Evolutionary conservation across 2,797 vertebrate genomes (phyloP).

Genomic region (Dallia pectoralis): DNA sequence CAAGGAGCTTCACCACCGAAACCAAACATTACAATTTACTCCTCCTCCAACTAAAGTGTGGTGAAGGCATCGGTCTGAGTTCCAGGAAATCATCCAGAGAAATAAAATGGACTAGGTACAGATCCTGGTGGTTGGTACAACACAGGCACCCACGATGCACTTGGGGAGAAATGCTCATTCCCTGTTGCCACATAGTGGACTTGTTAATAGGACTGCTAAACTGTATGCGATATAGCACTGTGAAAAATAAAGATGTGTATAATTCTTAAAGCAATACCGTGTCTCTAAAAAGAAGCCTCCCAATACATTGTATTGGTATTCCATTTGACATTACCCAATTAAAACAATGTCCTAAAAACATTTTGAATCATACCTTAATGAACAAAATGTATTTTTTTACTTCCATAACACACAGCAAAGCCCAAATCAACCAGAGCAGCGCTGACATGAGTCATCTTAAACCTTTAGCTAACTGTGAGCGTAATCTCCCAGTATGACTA

Average conservation of each 20-base stretch:
- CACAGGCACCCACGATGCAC: slow-evolving; percentile 22
- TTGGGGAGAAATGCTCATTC: slow-evolving; percentile 13
- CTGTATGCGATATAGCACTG: neutral
- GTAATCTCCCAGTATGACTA: neutral
- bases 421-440: slow-evolving; percentile 30
- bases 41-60: slow-evolving; percentile 42
- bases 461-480: neutral
- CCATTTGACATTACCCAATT: neutral
- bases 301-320: slow-evolving; percentile 24
- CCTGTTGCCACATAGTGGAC: neutral
- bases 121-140: slow-evolving; percentile 39
- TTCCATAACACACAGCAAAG: slow-evolving; percentile 69
- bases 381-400: slow-evolving; percentile 70
- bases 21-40: slow-evolving; percentile 24
- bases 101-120: slow-evolving; percentile 37
- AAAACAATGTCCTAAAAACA: slow-evolving; percentile 35
- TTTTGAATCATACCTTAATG: slow-evolving; percentile 67
- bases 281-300: neutral
- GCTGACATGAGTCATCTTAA: neutral
- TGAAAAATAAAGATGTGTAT: neutral
- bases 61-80: slow-evolving; percentile 42
- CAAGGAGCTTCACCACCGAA: slow-evolving; percentile 33
- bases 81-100: slow-evolving; percentile 47
- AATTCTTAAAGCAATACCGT: neutral
- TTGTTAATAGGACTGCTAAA: neutral